These are phyloP conservation scores for Orius insidiosus DNA, from an alignment of 1,140 invertebrate species.

Conservation along the genomic window DNA sequence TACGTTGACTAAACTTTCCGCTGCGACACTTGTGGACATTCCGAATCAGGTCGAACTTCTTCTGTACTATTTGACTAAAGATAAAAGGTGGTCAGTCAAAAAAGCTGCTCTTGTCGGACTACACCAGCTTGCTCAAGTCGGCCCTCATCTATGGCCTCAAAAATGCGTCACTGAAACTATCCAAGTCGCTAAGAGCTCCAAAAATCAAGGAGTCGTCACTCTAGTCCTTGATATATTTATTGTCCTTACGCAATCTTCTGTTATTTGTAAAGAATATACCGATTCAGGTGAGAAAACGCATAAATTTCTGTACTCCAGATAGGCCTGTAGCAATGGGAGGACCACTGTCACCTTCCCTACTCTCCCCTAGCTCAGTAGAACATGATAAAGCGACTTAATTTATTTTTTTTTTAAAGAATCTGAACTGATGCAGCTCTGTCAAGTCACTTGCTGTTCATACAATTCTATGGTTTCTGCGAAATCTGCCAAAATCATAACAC, in stretches of 20 bases:
- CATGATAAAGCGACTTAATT: too few species aligned
- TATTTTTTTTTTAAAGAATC: constrained; percentile 25
- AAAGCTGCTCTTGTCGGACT: constrained; percentile 56
- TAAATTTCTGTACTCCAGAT: too few species aligned
- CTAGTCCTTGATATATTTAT: constrained; percentile 30
- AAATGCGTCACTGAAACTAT: constrained; percentile 46
- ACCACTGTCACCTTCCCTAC: too few species aligned
- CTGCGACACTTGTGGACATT: constrained; percentile 76
- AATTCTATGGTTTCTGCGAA: constrained; percentile 45
- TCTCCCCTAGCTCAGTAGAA: too few species aligned
- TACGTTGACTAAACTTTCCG: constrained; percentile 73
- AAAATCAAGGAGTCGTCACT: constrained; percentile 24
- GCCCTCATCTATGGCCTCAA: constrained; percentile 66
- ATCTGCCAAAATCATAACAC: constrained; percentile 45
- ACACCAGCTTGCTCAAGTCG: constrained; percentile 49
- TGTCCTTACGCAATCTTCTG: constrained; percentile 34
- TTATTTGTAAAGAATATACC: constrained; percentile 33
- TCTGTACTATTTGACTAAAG: constrained; percentile 35
- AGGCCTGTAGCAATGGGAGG: too few species aligned
- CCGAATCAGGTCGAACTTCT: constrained; percentile 56
- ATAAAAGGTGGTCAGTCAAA: constrained; percentile 53
- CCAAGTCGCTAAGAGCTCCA: constrained; percentile 29
- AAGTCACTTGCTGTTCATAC: constrained; percentile 37
- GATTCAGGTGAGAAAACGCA: constrained; percentile 21
- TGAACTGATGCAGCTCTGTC: constrained; percentile 33